Percentiles rank a stretch among this genome's conserved stretches.
Evolutionary conservation across 2,113 vertebrate genomes (phyloP).

Genomic region (Butastur rufipennis): DNA sequence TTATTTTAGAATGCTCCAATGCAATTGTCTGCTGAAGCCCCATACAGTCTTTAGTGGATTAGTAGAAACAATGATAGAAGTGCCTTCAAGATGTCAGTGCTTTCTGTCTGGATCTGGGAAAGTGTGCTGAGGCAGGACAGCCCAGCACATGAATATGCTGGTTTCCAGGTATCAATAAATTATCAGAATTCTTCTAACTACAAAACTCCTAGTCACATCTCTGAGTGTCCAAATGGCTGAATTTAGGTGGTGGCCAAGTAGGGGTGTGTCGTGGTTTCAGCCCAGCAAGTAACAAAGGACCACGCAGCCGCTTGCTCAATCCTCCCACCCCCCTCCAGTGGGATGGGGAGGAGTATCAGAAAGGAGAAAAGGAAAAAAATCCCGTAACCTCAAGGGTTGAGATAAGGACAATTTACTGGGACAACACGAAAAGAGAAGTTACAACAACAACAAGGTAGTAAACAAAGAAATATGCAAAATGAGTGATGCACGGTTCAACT

Average conservation of each 20-base stretch:
- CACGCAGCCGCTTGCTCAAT: too few species aligned
- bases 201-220: accelerated
- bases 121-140: background rate
- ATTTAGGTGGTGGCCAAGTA: background rate
- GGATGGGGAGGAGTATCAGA: too few species aligned
- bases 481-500: too few species aligned
- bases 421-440: too few species aligned
- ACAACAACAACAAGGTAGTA: too few species aligned
- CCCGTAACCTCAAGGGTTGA: too few species aligned
- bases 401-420: too few species aligned
- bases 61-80: background rate
- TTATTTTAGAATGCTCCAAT: background rate
- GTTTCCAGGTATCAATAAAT: background rate
- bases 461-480: too few species aligned
- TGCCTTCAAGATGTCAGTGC: background rate
- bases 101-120: background rate
- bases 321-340: too few species aligned
- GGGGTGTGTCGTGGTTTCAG: background rate
- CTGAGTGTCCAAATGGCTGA: background rate
- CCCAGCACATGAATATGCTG: background rate
- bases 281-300: too few species aligned
- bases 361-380: too few species aligned
- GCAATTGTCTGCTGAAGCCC: background rate
- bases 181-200: background rate
- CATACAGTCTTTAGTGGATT: background rate